phyloP scores from a whole-genome alignment of 2,797 vertebrate species.

The Cirrhinus mrigala region DNA sequence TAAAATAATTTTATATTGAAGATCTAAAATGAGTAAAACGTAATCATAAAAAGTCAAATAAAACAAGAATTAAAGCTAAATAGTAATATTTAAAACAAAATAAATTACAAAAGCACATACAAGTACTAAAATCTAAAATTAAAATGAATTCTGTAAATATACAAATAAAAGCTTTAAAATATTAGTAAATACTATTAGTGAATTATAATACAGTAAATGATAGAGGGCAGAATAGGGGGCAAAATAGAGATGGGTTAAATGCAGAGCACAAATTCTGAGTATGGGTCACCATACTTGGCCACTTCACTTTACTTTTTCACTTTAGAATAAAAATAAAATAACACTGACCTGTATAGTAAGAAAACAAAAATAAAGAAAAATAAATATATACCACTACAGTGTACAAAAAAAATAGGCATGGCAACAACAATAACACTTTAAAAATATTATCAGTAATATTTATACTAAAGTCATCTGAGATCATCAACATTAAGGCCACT shows the following conservation, averaged over 20 bases:
- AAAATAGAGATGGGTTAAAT: too few relatives aligned
- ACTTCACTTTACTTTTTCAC: too few relatives aligned
- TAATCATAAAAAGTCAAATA: background rate
- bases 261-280: too few relatives aligned
- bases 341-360: too few relatives aligned
- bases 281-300: too few relatives aligned
- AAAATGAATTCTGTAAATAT: background rate
- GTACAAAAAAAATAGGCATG: background rate
- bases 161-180: background rate
- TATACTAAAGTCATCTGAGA: background rate
- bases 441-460: background rate
- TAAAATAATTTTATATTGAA: background rate
- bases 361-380: background rate
- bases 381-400: background rate
- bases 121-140: background rate
- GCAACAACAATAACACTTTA: background rate
- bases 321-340: too few relatives aligned
- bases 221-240: background rate
- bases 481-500: background rate
- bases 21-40: background rate
- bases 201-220: background rate
- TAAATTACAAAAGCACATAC: background rate
- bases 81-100: background rate
- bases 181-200: background rate
- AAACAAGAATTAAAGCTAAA: background rate